Evolutionary conservation across 1,140 invertebrate genomes (phyloP), one percentile per base, ranked within the genome.

Genomic region (Thalassaphorura encarpata): DNA sequence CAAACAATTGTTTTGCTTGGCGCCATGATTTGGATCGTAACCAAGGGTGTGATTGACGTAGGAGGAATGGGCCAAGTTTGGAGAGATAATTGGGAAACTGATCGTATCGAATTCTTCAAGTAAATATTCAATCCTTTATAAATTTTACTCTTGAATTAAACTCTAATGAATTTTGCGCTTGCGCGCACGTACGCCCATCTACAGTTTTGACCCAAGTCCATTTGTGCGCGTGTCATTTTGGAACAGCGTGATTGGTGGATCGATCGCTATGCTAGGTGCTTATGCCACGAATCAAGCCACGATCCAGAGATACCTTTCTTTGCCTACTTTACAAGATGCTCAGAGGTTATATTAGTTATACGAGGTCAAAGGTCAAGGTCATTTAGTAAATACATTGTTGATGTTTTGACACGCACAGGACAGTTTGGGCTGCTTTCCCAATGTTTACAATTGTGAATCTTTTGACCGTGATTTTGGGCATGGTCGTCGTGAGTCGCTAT

Each of bases 71-170:
- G 66, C 51, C 76, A 73, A 15, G 82, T 87, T 2, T 67, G 84
- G 24, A 73, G 78, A 49, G 76, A 81, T 26, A 83, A 83, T 66
- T 76, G 76, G 15, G 78, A 82, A 52, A 78, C 80, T 53, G 83
- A 83, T 21, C 76, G 86, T 52, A 70, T 89, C 11, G 75, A 82
- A 63, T 88, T 89, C 69, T 83, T 87, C 64, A 78, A 85, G 83
- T 87, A 71, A 76, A 80, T 11, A 36, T 36, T 11, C 11, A 36
- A 36, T n/a, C n/a, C n/a, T n/a, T n/a, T n/a, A n/a, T n/a, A n/a
- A n/a, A n/a, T n/a, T n/a, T n/a, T n/a, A n/a, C n/a, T n/a, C n/a
- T n/a, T n/a, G n/a, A n/a, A n/a, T n/a, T n/a, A n/a, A n/a, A n/a
- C n/a, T n/a, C n/a, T n/a, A n/a, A n/a, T n/a, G n/a, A n/a, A n/a